Evolutionary conservation across 2,888 invertebrate genomes (phyloP), one percentile per base, ranked within the genome.

Genomic region (Megaustenia siamemsis): DNA sequence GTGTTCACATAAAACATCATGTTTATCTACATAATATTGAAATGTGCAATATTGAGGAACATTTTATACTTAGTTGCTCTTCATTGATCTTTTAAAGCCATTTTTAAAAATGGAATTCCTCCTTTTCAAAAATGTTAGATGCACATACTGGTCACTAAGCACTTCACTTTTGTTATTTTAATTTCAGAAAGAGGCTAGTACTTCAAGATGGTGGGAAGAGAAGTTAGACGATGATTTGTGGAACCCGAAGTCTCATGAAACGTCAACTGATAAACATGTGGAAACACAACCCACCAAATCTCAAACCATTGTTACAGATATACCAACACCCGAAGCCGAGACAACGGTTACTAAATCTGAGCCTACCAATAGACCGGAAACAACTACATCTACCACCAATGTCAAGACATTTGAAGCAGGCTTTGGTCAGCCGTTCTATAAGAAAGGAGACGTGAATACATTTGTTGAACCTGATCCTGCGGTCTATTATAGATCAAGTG

Each of bases 141-240:
- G n/a, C n/a, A n/a, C n/a, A n/a, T n/a, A n/a, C n/a, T n/a, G n/a
- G n/a, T n/a, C n/a, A n/a, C n/a, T n/a, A n/a, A n/a, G n/a, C n/a
- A n/a, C n/a, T n/a, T n/a, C n/a, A n/a, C n/a, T n/a, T n/a, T n/a
- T 63, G 1, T 28, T 0, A n/a, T n/a, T 28, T 21, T 1, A 10
- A 21, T 75, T 79, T n/a, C 82, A 86, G 86, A 81, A 79, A 78
- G 83, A 85, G 24, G 49, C 66, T 0, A 76, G 63, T 8, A 76
- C 69, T 15, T 49, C 18, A 21, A n/a, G 83, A 38, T 86, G 86
- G 86, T 86, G 86, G 86, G 86, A 86, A 40, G 80, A 83, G 38
- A 80, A 73, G 45, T 56, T 85, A 71, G 83, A 86, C 28, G 86
- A 86, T 53, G 76, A 85, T 21, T 71, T 85, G 35, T 86, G 86